Evolutionary conservation across 2,888 invertebrate species (phyloP).

Genomic region (Sceliomorpha sp.): DNA sequence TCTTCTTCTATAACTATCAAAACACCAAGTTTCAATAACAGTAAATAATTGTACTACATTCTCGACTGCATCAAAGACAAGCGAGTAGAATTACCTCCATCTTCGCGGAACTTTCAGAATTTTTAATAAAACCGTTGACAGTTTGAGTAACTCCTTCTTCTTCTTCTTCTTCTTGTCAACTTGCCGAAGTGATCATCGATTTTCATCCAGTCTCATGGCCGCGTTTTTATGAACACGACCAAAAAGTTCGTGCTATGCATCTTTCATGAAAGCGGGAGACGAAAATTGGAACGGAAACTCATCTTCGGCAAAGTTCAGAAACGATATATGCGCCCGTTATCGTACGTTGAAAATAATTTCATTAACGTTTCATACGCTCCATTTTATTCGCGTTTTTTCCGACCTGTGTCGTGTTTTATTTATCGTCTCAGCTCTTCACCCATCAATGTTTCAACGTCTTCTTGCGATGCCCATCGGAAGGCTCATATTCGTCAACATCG

Average conservation of each 20-base stretch:
- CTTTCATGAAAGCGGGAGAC: conserved; percentile 47
- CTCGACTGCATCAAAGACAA: no score
- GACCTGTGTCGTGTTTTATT: background rate
- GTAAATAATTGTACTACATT: no score
- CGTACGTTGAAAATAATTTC: conserved; percentile 36
- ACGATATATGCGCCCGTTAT: conserved; percentile 15
- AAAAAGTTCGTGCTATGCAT: conserved; percentile 55
- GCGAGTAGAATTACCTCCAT: no score
- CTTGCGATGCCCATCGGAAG: background rate
- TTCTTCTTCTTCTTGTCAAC: conserved; percentile 31
- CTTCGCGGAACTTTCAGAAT: background rate
- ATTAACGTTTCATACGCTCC: conserved; percentile 25
- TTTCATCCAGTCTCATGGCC: conserved; percentile 45
- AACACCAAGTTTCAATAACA: no score
- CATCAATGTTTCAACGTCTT: conserved; percentile 25
- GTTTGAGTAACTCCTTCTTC: conserved; percentile 13
- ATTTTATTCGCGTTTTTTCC: conserved; percentile 1
- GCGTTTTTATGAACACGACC: conserved; percentile 52
- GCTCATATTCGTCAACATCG: conserved; percentile 30
- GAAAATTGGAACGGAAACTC: conserved; percentile 55
- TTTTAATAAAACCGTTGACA: conserved; percentile 27
- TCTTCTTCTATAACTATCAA: no score
- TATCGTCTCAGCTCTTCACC: conserved; percentile 13
- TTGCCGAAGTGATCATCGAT: conserved; percentile 53
- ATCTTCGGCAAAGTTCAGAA: conserved; percentile 40